Base-by-base conservation (phyloP, 2,113 vertebrate species). In the Coreoperca whiteheadi region DNA sequence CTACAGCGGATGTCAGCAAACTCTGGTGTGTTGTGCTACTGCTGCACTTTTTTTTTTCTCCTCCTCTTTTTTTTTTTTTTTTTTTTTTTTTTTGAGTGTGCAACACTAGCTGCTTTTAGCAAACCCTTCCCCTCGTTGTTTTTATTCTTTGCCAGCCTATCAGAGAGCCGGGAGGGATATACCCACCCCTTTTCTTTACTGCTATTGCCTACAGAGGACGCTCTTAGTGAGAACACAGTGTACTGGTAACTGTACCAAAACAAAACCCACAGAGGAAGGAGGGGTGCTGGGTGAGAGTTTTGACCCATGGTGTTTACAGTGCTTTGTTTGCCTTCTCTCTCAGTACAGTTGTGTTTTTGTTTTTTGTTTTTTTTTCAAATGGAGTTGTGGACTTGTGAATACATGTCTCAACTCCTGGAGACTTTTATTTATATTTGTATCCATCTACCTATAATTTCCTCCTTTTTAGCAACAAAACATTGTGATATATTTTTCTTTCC, bases 241-340 rank as follows among this genome's bases (percentile, higher is more conserved):
- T 96, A 87, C 94, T 92, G 79, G 76, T 74, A 82, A 81, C 83
- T 87, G 79, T 94, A 87, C 89, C 91, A 94, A 94, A 95, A 95
- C 93, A 94, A 90, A 43, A 91, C 87, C 84, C 82, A 65, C 6
- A 79, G 68, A 76, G 81, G 83, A 79, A 82, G 86, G 90, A 72
- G 87, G 85, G 89, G 67, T 10, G 15, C 34, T 5, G 61, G 82
- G 75, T 68, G 74, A 88, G 91, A 91, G 89, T 90, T 93, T 81
- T 89, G 88, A 91, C 91, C 93, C 63, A 57, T 85, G 70, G 77
- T 92, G 91, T 94, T 94, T 92, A 93, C 84, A 75, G 56, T 71
- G 81, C 82, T 93, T 92, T 93, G 86, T 89, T 92, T 82, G 74
- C 67, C 66, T 80, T 69, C 6, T 92, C 12, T 0, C 74, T 74